These are phyloP conservation scores for Dynastes grantii DNA, from an alignment of 2,888 invertebrate species.

Conservation along the genomic window DNA sequence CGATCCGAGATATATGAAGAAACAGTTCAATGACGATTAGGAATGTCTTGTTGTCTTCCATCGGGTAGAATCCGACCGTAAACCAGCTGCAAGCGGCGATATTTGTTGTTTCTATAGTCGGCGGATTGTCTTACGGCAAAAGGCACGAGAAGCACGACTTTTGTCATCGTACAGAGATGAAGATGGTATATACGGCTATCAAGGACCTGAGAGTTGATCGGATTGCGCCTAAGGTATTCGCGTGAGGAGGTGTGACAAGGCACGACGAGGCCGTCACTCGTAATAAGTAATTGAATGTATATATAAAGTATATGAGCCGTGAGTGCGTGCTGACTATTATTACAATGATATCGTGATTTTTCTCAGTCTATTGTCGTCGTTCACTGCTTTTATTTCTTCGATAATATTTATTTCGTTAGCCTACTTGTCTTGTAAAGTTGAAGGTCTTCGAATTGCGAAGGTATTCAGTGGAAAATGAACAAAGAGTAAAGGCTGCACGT, in stretches of 20 bases:
- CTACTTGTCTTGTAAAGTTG: constrained; percentile 34
- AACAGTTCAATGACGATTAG: constrained; percentile 27
- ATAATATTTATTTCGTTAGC: constrained; percentile 27
- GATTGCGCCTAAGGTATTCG: constrained; percentile 6
- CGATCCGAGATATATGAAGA: neutral
- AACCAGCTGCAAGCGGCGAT: neutral
- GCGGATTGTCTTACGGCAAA: no score
- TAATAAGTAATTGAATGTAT: no score
- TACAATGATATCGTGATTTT: constrained; percentile 12
- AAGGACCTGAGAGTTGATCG: constrained; percentile 11
- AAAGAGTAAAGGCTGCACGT: no score
- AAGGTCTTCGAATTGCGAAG: constrained; percentile 4
- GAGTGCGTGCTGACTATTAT: no score
- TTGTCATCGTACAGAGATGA: constrained; percentile 2
- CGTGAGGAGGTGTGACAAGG: constrained; percentile 17
- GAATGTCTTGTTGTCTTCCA: neutral
- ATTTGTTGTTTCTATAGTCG: neutral
- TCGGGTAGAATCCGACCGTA: neutral
- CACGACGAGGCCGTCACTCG: constrained; percentile 13
- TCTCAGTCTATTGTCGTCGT: constrained; percentile 18
- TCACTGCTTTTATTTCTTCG: neutral
- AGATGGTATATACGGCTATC: constrained; percentile 13
- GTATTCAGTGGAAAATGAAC: neutral
- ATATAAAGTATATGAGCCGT: no score
- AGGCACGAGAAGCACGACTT: constrained; percentile 6